Evolutionary conservation across 2,888 invertebrate genomes (phyloP).

Genomic region (Melieria picta): DNA sequence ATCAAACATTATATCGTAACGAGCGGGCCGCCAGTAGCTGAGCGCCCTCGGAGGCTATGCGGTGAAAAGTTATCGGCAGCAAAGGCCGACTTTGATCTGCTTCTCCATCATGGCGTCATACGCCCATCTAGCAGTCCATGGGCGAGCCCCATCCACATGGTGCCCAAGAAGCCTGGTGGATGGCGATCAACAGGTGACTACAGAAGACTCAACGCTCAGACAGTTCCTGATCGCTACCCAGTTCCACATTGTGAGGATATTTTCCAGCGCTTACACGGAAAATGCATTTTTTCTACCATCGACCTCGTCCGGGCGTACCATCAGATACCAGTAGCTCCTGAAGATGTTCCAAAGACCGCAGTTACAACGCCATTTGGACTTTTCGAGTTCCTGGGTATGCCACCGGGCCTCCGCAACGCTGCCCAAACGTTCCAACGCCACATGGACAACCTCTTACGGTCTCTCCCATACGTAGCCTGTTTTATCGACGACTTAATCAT

Average conservation of each 20-base stretch:
- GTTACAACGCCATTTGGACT: slow-evolving; percentile 2
- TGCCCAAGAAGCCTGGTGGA: neutral
- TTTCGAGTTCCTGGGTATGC: slow-evolving; percentile 1
- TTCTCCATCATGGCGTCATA: slow-evolving; percentile 2
- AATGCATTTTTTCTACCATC: slow-evolving; percentile 29
- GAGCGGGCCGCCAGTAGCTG: slow-evolving; percentile 31
- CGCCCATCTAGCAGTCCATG: slow-evolving; percentile 8
- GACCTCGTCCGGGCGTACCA: slow-evolving; percentile 24
- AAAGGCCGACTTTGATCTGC: neutral
- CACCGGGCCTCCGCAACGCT: slow-evolving; percentile 6
- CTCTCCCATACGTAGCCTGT: too few relatives aligned
- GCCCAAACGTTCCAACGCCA: slow-evolving; percentile 21
- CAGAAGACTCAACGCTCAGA: slow-evolving; percentile 50
- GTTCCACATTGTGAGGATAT: slow-evolving; percentile 54
- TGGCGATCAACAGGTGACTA: slow-evolving; percentile 38
- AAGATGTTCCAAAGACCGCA: slow-evolving; percentile 2
- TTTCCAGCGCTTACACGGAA: slow-evolving; percentile 22
- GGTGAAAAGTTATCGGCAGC: slow-evolving; percentile 31
- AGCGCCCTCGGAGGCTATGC: slow-evolving; percentile 24
- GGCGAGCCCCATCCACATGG: slow-evolving; percentile 52
- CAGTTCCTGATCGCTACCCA: slow-evolving; percentile 57
- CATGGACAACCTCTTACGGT: slow-evolving; percentile 5
- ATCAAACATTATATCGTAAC: slow-evolving; percentile 31
- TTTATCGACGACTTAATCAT: too few relatives aligned
- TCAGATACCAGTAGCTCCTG: slow-evolving; percentile 1